Base-by-base conservation (phyloP, 2,888 invertebrate genomes). In the Gandaritis pyraliata region DNA sequence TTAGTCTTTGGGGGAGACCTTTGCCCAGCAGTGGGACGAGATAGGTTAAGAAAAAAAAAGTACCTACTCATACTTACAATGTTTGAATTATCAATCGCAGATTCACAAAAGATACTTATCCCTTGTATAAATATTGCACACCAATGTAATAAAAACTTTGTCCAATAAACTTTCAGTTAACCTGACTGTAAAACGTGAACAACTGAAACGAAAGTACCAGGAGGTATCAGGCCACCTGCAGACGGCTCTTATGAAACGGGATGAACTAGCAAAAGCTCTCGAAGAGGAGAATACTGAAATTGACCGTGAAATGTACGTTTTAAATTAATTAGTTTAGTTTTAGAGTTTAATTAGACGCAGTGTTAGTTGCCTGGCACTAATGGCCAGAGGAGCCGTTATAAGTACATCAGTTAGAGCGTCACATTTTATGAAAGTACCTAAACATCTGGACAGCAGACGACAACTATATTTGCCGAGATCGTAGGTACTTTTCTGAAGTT, bases 101-200 rank as follows among this genome's bases (percentile, higher is more conserved):
- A n/a, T n/a, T n/a, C n/a, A n/a, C n/a, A n/a, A n/a, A n/a, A n/a
- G n/a, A n/a, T n/a, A n/a, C n/a, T n/a, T n/a, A n/a, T n/a, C n/a
- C n/a, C n/a, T n/a, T n/a, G n/a, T n/a, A n/a, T n/a, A n/a, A n/a
- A n/a, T n/a, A n/a, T n/a, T n/a, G n/a, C n/a, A n/a, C n/a, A n/a
- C n/a, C n/a, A n/a, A 23, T 3, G 23, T 4, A 23, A 3, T 8
- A 41, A 7, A 0, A 12, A 1, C 7, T 13, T 30, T 12, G 13
- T 48, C 15, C 15, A 33, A 23, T 3, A 18, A 30, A 39, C 18
- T 77, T 76, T 23, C 68, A 90, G 89, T 82, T 12, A 77, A 72
- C 50, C 70, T 88, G 61, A 82, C 84, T 29, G 87, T 87, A 2
- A 85, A 85, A 59, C 84, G 85, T 3, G 76, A 80, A 71, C 85